These are phyloP conservation scores for Diarsia dahlii DNA, from an alignment of 2,888 invertebrate genomes.

Conservation along the genomic window DNA sequence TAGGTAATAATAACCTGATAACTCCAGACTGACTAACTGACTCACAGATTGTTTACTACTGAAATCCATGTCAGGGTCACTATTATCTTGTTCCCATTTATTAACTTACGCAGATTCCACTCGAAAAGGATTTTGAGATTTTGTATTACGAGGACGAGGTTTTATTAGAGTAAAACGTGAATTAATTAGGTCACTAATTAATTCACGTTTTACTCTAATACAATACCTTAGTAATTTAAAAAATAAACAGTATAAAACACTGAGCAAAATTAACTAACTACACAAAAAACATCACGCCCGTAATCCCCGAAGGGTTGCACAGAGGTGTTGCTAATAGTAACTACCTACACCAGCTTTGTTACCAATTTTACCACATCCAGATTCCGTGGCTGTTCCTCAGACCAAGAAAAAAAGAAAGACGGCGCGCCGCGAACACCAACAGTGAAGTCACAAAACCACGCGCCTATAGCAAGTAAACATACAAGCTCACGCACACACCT, in stretches of 20 bases:
- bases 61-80: conserved; percentile 34
- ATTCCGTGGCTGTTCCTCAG: too few species aligned
- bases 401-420: too few species aligned
- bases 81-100: conserved; percentile 31
- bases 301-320: background rate
- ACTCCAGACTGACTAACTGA: background rate
- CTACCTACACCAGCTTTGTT: too few species aligned
- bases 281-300: background rate
- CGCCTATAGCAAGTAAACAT: too few species aligned
- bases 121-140: background rate
- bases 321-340: background rate
- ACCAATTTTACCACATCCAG: too few species aligned
- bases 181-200: background rate
- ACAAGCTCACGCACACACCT: too few species aligned
- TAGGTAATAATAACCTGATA: conserved; percentile 17
- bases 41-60: conserved; percentile 33
- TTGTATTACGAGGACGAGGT: too few species aligned
- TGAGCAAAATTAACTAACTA: background rate
- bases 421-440: too few species aligned
- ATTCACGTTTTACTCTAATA: background rate
- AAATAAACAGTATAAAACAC: background rate
- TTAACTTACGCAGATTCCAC: conserved; percentile 3
- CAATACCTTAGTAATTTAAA: background rate
- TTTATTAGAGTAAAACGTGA: too few species aligned
- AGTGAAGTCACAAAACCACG: too few species aligned